Evolutionary conservation across 2,113 vertebrate genomes (phyloP), one percentile per base, ranked within the genome.

Genomic region (Rhinichthys klamathensis): DNA sequence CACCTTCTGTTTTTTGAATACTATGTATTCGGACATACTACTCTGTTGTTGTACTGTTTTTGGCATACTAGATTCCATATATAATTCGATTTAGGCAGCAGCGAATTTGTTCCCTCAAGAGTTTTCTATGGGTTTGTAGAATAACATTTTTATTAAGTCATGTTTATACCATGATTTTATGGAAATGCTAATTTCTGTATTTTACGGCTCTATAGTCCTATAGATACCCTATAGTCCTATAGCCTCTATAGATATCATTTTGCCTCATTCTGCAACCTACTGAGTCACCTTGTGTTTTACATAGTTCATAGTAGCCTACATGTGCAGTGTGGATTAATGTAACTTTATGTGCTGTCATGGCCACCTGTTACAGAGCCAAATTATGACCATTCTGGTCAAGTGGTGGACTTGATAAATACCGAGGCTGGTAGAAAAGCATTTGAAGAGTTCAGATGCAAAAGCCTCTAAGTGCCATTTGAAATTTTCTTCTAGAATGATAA

Each of bases 311-410:
- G n/a, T 41, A 41, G 32, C 38, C 6, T 41, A 16, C 21, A 60
- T 41, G 54, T 79, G 76, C 7, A n/a, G 23, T 80, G 58, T 80
- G 25, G 6, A n/a, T 46, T 25, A 63, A 63, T 80, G 58, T 46
- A 80, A 46, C 58, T 60, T 63, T 12, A 73, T 46, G 41, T 6
- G 41, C 2, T 63, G 38, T 63, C n/a, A 13, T 63, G 38, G 58
- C n/a, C 58, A 46, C n/a, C 16, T n/a, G 63, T 46, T 63, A 80
- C 41, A 63, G 38, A 80, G n/a, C 38, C n/a, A 80, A 46, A 44
- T 80, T 10, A 41, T 41, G 32, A 25, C n/a, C 12, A 27, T 44
- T 61, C 32, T n/a, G 30, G 54, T 38, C 11, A 61, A 79, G 58
- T 15, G 8, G 12, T 27, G 77, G 21, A 41, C 11, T 63, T 63